phyloP scores from a whole-genome alignment of 2,797 vertebrate species.

The Chelmon rostratus region DNA sequence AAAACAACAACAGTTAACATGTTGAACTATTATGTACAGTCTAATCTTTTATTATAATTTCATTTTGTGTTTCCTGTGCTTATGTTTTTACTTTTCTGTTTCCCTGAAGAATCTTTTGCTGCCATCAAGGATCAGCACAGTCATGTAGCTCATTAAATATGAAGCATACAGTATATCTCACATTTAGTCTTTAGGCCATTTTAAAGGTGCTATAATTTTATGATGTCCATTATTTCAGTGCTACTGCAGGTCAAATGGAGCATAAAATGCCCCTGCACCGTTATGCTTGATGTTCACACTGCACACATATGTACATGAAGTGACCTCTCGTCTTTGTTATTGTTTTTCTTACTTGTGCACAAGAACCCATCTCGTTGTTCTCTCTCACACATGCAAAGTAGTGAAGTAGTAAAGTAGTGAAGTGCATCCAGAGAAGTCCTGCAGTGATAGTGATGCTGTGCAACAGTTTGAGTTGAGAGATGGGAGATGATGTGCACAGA shows the following conservation, averaged over 20 bases:
- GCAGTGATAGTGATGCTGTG: not conserved
- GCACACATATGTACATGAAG: not conserved
- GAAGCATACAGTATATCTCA: slow-evolving; percentile 24
- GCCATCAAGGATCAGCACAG: not conserved
- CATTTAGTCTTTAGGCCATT: slow-evolving; percentile 20
- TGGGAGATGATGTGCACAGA: not conserved
- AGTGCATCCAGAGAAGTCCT: not conserved
- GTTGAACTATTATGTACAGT: not conserved
- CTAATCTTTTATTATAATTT: not conserved
- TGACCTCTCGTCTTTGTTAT: slow-evolving; percentile 6
- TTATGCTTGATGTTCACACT: slow-evolving; percentile 13
- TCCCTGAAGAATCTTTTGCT: not conserved
- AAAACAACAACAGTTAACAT: not conserved
- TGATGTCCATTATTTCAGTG: slow-evolving; percentile 50
- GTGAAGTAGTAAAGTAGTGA: not conserved
- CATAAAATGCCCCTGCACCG: slow-evolving; percentile 37
- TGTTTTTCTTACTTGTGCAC: not conserved
- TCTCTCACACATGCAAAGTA: not conserved
- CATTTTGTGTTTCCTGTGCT: not conserved
- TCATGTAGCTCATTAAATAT: slow-evolving; percentile 25
- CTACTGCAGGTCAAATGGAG: slow-evolving; percentile 60
- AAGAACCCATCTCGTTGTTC: not conserved
- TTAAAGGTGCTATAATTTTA: slow-evolving; percentile 43
- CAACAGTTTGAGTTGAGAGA: not conserved
- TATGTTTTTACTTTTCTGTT: not conserved